These are phyloP conservation scores for Oryzias curvinotus DNA, from an alignment of 2,113 vertebrate genomes.

Conservation along the genomic window DNA sequence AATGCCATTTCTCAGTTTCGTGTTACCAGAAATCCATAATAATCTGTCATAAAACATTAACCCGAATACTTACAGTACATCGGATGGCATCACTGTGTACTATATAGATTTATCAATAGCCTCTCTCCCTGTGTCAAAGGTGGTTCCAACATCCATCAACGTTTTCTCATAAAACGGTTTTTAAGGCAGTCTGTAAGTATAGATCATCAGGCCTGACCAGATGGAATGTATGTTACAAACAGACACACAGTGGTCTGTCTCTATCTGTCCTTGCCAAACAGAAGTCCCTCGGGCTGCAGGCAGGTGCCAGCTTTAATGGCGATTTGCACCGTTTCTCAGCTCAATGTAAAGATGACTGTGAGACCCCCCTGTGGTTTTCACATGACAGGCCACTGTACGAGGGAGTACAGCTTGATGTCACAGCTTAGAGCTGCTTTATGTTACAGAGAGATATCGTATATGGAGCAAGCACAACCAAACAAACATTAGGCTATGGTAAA, in stretches of 20 bases:
- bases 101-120: constrained; percentile 50
- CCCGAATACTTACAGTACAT: constrained; percentile 31
- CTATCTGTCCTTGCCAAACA: constrained; percentile 61
- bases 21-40: constrained; percentile 3
- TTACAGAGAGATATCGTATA: constrained; percentile 1
- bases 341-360: constrained; percentile 15
- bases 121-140: constrained; percentile 49
- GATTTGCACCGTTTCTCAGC: constrained; percentile 33
- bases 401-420: constrained; percentile 16
- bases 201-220: constrained; percentile 29
- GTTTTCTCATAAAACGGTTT: constrained; percentile 54
- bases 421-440: constrained; percentile 3
- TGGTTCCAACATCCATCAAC: constrained; percentile 51
- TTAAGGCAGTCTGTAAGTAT: constrained; percentile 14
- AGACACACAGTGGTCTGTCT: constrained; percentile 28
- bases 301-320: constrained; percentile 50
- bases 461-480: background rate
- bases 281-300: constrained; percentile 40
- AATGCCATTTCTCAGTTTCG: constrained; percentile 47
- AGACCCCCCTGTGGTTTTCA: constrained; percentile 27
- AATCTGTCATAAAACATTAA: constrained; percentile 36
- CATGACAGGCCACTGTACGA: constrained; percentile 21
- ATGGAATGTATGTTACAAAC: constrained; percentile 48
- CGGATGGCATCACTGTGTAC: constrained; percentile 37
- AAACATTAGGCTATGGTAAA: constrained; percentile 15